Conservation (phyloP, 2,888 invertebrate species). For the Synanthedon andrenaeformis region DNA sequence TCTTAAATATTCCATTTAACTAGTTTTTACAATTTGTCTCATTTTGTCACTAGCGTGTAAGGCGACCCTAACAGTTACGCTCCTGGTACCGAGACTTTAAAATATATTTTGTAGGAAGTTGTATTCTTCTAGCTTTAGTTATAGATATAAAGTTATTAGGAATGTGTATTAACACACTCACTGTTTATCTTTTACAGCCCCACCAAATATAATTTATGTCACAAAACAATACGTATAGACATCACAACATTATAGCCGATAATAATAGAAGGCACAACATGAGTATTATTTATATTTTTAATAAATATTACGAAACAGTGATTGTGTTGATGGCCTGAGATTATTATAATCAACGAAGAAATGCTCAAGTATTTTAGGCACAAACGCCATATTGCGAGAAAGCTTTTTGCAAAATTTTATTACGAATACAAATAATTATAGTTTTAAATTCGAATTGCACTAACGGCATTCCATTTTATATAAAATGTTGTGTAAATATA, state of each 20-base stretch:
- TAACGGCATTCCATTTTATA: constrained; percentile 30
- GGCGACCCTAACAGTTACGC: background rate
- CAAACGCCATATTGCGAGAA: constrained; percentile 46
- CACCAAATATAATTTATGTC: constrained; percentile 48
- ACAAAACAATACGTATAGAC: constrained; percentile 19
- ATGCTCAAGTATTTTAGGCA: constrained; percentile 67
- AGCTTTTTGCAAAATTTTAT: constrained; percentile 19
- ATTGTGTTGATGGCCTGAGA: constrained; percentile 64
- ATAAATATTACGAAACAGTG: constrained; percentile 44
- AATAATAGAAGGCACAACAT: background rate
- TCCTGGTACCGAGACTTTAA: background rate
- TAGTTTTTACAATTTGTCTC: too few species aligned
- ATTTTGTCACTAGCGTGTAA: too few species aligned
- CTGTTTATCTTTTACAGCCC: constrained; percentile 58
- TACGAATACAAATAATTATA: background rate
- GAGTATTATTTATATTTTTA: too few species aligned
- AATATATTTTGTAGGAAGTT: constrained; percentile 22
- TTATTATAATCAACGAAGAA: constrained; percentile 45
- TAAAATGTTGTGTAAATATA: constrained; percentile 43
- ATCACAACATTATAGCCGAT: background rate
- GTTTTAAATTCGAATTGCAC: constrained; percentile 11
- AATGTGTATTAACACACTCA: constrained; percentile 68
- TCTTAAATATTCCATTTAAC: too few species aligned
- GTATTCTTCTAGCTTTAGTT: constrained; percentile 60
- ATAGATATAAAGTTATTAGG: constrained; percentile 28